Evolutionary conservation across 2,888 invertebrate genomes (phyloP), one percentile per base, ranked within the genome.

Genomic region (Drosophila conformis): DNA sequence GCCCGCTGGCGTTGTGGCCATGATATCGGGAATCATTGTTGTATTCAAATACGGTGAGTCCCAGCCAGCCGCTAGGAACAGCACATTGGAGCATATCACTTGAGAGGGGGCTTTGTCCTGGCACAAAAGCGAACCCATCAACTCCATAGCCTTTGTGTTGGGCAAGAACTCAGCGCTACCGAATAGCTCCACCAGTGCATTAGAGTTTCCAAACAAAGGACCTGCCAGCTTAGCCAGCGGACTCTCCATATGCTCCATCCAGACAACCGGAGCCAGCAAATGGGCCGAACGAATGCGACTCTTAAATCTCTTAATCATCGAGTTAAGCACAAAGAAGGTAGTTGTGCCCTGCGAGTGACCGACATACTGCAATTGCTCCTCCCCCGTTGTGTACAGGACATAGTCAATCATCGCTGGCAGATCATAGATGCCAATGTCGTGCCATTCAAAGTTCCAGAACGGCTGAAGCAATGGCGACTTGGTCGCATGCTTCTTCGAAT

Each of bases 211-310:
- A 4, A 91, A 31, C 11, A 90, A 36, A 8, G 95, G 96, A 0
- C 96, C 95, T 1, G 96, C 90, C 38, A 95, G 93, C 68, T 94
- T 93, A 53, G 84, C 89, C 58, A 97, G 10, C 0, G 97, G 89
- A 46, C 87, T 83, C 29, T 87, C 81, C 89, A 85, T 87, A 56
- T 91, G 67, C 13, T 76, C 84, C 86, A 91, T 88, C 74, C 75
- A 91, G 18, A 77, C 91, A 21, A 91, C 89, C 5, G 91, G 91
- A 5, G 91, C 91, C 60, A 91, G 40, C 31, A 91, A 69, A 65
- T 91, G 91, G 1, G 89, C 90, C 0, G 91, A 87, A 7, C 40
- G 77, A 18, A 91, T 82, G 46, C 86, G 86, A 13, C n/a, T 79
- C 68, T 79, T 87, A 64, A 91, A 91, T 11, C 83, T 69, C 4